These are phyloP conservation scores for Zapus hudsonius DNA, from an alignment of 2,113 vertebrate species.

Conservation along the genomic window DNA sequence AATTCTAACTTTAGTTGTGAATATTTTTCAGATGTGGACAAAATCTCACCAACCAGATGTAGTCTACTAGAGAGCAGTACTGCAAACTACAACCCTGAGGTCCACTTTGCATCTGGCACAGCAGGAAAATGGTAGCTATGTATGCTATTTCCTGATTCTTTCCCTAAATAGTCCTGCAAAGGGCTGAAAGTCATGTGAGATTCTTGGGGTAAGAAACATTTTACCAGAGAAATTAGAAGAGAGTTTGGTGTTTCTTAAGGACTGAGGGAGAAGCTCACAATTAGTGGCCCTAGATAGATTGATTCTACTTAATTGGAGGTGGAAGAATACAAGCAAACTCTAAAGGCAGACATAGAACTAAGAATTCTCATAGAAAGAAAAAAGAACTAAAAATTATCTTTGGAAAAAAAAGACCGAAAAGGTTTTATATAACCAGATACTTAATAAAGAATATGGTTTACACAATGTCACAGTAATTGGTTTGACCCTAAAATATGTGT, in stretches of 20 bases:
- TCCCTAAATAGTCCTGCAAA: background rate
- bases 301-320: background rate
- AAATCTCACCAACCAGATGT: conserved; percentile 44
- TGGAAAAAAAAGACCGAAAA: background rate
- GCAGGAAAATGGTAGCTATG: background rate
- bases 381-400: background rate
- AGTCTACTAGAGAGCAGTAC: background rate
- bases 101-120: conserved; percentile 20
- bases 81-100: conserved; percentile 9
- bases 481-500: background rate
- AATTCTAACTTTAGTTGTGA: background rate
- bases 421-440: conserved; percentile 20
- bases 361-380: background rate
- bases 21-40: conserved; percentile 37
- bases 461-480: background rate
- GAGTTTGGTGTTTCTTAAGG: conserved; percentile 30
- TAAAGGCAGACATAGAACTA: background rate
- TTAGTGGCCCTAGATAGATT: background rate
- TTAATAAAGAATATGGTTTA: conserved; percentile 40
- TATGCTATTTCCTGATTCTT: conserved; percentile 3
- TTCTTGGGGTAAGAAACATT: background rate
- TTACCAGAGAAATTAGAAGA: conserved; percentile 31
- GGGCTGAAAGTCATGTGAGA: background rate
- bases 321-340: conserved; percentile 6
- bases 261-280: background rate